These are phyloP conservation scores for Melanocharis versteri DNA, from an alignment of 2,113 vertebrate genomes.

Conservation along the genomic window DNA sequence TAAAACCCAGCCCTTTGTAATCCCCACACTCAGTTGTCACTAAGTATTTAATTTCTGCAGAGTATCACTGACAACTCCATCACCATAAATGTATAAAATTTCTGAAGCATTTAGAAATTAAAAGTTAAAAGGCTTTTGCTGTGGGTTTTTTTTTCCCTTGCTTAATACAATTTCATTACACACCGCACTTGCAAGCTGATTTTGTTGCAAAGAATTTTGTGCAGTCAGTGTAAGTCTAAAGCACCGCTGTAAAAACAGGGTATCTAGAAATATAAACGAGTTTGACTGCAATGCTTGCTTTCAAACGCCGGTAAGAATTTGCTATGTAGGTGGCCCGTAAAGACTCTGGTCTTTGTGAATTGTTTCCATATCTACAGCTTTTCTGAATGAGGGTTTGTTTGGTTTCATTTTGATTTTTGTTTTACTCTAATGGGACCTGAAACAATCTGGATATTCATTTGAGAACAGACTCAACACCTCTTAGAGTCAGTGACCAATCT, in stretches of 20 bases:
- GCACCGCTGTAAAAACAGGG: neutral
- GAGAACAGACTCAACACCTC: neutral
- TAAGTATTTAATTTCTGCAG: slow-evolving; percentile 25
- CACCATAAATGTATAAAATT: neutral
- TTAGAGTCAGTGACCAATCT: neutral
- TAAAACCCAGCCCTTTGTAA: slow-evolving; percentile 54
- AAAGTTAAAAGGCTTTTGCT: neutral
- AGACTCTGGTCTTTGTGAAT: neutral
- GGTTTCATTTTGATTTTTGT: neutral
- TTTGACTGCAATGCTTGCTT: neutral
- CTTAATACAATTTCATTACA: neutral
- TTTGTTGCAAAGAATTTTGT: neutral
- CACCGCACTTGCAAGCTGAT: neutral
- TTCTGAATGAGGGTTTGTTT: neutral
- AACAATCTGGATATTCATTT: neutral
- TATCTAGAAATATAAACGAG: neutral
- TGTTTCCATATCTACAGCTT: neutral
- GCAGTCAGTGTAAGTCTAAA: neutral
- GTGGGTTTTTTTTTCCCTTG: fast-evolving
- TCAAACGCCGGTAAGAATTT: neutral
- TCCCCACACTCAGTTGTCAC: neutral
- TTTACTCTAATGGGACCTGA: neutral
- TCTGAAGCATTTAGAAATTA: slow-evolving; percentile 4
- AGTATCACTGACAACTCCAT: neutral
- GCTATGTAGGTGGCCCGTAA: neutral